phyloP scores from a whole-genome alignment of 2,113 vertebrate genomes.

The Pachycephala philippinensis region DNA sequence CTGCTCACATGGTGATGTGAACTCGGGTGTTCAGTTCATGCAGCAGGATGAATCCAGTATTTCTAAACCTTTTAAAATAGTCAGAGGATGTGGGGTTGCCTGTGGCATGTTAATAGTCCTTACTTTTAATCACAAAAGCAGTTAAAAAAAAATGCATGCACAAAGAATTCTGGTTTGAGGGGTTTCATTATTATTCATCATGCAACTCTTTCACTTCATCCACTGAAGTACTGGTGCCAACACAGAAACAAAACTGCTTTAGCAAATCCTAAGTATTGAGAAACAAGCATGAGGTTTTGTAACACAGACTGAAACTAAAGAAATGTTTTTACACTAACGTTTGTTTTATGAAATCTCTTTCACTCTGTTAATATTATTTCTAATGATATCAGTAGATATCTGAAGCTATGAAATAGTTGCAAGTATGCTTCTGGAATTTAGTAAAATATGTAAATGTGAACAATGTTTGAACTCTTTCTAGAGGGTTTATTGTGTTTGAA shows the following conservation, averaged over 20 bases:
- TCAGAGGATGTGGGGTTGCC: constrained; percentile 20
- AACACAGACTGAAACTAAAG: neutral
- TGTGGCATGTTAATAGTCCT: constrained; percentile 51
- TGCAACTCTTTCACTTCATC: constrained; percentile 4
- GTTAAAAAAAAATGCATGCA: constrained; percentile 35
- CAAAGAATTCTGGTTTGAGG: constrained; percentile 32
- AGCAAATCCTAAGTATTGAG: constrained; percentile 5
- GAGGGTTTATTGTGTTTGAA: neutral
- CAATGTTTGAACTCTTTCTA: neutral
- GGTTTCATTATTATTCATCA: constrained; percentile 64
- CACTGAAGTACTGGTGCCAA: constrained; percentile 2
- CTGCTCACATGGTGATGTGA: neutral
- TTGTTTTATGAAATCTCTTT: neutral
- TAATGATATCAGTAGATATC: neutral
- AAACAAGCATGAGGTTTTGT: constrained; percentile 12
- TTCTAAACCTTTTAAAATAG: constrained; percentile 28
- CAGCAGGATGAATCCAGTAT: constrained; percentile 14
- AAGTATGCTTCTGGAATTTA: neutral
- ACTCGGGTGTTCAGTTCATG: constrained; percentile 7
- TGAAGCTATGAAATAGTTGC: neutral
- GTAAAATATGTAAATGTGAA: neutral
- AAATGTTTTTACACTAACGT: neutral
- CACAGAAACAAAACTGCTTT: constrained; percentile 26
- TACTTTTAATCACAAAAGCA: constrained; percentile 44
- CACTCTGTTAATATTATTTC: neutral